These are phyloP conservation scores for Zaprionus camerounensis DNA, from an alignment of 1,140 invertebrate genomes.

Conservation along the genomic window DNA sequence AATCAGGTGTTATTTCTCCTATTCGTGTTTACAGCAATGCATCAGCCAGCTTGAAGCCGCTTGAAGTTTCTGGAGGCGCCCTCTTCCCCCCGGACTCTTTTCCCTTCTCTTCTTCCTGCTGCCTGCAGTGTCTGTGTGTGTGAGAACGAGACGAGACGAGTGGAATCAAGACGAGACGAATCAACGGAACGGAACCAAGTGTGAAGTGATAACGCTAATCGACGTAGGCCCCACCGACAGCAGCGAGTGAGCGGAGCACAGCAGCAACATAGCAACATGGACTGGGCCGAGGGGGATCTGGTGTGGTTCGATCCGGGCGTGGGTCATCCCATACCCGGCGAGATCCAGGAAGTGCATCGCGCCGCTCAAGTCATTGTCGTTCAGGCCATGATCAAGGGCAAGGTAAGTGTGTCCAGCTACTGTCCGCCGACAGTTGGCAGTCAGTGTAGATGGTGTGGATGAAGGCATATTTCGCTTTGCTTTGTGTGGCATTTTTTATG, in stretches of 20 bases:
- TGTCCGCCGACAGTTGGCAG: neutral
- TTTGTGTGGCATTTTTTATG: conserved; percentile 37
- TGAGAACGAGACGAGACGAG: conserved; percentile 6
- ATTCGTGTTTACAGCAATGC: conserved; percentile 61
- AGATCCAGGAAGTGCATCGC: conserved; percentile 94
- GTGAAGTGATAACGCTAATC: conserved; percentile 4
- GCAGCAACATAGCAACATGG: conserved; percentile 64
- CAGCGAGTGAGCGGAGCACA: conserved; percentile 1
- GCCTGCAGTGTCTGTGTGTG: neutral
- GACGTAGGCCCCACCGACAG: neutral
- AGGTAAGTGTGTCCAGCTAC: conserved; percentile 86
- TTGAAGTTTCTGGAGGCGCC: conserved; percentile 11
- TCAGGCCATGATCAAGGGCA: conserved; percentile 93
- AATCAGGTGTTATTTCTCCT: conserved; percentile 43
- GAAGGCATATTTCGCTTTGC: conserved; percentile 39
- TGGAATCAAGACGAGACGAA: neutral
- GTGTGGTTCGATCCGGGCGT: conserved; percentile 97
- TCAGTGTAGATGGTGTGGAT: conserved; percentile 20
- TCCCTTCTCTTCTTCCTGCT: neutral
- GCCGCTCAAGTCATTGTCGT: conserved; percentile 95
- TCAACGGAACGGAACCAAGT: neutral
- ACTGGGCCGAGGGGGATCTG: conserved; percentile 91
- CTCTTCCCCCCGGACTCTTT: conserved; percentile 1
- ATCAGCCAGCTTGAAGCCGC: conserved; percentile 55
- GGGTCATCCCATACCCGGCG: conserved; percentile 94